phyloP scores from a whole-genome alignment of 64 coral and sea anemone genomes.

The Montipora cactus region DNA sequence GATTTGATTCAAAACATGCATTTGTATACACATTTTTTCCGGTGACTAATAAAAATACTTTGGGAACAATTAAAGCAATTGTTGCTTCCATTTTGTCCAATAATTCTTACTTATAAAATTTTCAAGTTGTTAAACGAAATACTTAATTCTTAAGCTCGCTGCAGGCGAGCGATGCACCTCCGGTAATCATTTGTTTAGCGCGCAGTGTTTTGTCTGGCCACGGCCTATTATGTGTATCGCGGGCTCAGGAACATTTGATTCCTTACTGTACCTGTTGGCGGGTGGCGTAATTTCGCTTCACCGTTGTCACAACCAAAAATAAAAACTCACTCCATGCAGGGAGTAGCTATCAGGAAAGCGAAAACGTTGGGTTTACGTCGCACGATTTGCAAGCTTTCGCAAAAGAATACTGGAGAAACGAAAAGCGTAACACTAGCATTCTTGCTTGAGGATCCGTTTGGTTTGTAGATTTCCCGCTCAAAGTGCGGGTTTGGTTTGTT shows the following conservation, averaged over 20 bases:
- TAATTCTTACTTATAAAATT: background rate
- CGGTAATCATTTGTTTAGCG: no score
- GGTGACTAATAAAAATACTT: no score
- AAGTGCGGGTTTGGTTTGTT: background rate
- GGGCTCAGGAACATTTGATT: background rate
- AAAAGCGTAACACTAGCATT: background rate
- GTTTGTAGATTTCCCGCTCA: background rate
- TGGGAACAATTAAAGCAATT: no score
- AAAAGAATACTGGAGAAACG: background rate
- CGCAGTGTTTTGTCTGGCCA: background rate
- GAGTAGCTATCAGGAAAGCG: conserved; percentile 3
- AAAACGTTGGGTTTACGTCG: background rate
- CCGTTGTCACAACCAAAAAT: conserved; percentile 38
- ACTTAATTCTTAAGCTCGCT: background rate
- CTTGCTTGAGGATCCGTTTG: background rate
- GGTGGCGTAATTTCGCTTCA: conserved; percentile 63
- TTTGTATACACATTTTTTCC: no score
- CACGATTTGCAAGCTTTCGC: background rate
- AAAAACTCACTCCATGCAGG: conserved; percentile 40
- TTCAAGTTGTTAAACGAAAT: background rate
- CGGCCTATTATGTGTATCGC: background rate
- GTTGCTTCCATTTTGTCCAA: no score
- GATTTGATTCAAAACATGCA: no score
- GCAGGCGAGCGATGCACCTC: no score
- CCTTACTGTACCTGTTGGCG: conserved; percentile 9